A percentile compares a stretch with the other conserved stretches of the same genome.
These are phyloP conservation scores for Acromyrmex charruanus DNA, from an alignment of 1,140 invertebrate genomes.

Conservation along the genomic window DNA sequence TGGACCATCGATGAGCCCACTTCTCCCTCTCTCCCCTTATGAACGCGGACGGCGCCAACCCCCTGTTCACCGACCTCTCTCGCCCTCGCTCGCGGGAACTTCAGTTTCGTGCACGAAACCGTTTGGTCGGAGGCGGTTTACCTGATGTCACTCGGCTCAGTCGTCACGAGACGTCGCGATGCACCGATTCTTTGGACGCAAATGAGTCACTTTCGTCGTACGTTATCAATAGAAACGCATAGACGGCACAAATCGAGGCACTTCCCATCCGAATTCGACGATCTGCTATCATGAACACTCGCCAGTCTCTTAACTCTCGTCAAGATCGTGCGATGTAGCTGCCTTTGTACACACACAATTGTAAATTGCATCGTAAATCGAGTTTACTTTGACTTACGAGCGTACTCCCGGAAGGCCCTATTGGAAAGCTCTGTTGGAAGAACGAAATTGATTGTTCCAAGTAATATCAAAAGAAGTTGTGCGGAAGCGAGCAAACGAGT, in stretches of 20 bases:
- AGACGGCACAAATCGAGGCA: neutral
- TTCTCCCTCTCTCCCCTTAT: constrained; percentile 8
- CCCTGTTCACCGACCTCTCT: constrained; percentile 45
- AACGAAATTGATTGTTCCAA: neutral
- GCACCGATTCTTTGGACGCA: constrained; percentile 81
- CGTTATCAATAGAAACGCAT: constrained; percentile 67
- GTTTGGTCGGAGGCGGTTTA: constrained; percentile 56
- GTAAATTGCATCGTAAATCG: constrained; percentile 35
- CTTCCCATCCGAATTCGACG: neutral
- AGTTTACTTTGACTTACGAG: constrained; percentile 9
- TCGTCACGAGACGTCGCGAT: constrained; percentile 71
- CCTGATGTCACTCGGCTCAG: constrained; percentile 43
- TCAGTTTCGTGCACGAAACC: constrained; percentile 73
- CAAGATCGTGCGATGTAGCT: neutral
- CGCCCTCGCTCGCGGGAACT: constrained; percentile 26
- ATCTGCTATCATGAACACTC: neutral
- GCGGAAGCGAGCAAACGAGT: neutral
- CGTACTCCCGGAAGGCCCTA: neutral
- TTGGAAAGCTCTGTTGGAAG: neutral
- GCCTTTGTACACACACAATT: neutral
- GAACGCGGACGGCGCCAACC: constrained; percentile 50
- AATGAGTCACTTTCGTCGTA: constrained; percentile 81
- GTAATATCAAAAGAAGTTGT: neutral
- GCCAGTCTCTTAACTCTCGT: constrained; percentile 16
- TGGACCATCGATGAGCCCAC: constrained; percentile 62